Evolutionary conservation across 1,140 invertebrate genomes (phyloP), one percentile per base, ranked within the genome.

Genomic region (Drosophila busckii): DNA sequence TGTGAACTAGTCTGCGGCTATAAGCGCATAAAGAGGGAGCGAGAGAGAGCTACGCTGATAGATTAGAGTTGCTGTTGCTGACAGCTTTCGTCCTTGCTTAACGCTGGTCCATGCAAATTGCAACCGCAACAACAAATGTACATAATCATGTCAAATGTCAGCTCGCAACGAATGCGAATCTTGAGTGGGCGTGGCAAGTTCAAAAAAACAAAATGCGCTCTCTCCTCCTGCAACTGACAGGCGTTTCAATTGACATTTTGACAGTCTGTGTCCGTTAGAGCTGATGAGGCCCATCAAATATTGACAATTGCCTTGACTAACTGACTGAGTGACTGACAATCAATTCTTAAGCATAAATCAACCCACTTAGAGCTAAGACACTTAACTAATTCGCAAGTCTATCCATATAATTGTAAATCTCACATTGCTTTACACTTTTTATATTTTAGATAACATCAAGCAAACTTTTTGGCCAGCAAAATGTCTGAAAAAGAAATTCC

Each of bases 121-220:
- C 38, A 61, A 53, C 55, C 55, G 46, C 50, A 41, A 65, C 20
- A 78, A 78, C 71, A 82, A 78, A 78, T 80, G 68, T 73, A 78
- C 68, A 73, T 78, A 78, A 78, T 78, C 71, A 78, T 80, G 71
- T 78, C 73, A 78, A 78, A 73, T 80, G 71, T 78, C 73, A 78
- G 73, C 45, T n/a, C 46, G 38, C 60, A 75, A 65, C 65, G 70
- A 32, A 46, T 32, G 45, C 44, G 38, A 9, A 22, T 20, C 38
- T 41, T 0, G 31, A 8, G 31, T 15, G 5, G 6, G 31, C 7
- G 29, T 2, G 5, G 13, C 1, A 6, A 16, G 31, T 2, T 16
- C 2, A 13, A 15, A 10, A 32, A 13, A 8, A 15, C 12, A 32
- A n/a, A n/a, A n/a, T 17, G 13, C 23, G 16, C 13, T 10, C 25